These are phyloP conservation scores for Antidorcas marsupialis DNA, from an alignment of 2,113 vertebrate species.

Conservation along the genomic window DNA sequence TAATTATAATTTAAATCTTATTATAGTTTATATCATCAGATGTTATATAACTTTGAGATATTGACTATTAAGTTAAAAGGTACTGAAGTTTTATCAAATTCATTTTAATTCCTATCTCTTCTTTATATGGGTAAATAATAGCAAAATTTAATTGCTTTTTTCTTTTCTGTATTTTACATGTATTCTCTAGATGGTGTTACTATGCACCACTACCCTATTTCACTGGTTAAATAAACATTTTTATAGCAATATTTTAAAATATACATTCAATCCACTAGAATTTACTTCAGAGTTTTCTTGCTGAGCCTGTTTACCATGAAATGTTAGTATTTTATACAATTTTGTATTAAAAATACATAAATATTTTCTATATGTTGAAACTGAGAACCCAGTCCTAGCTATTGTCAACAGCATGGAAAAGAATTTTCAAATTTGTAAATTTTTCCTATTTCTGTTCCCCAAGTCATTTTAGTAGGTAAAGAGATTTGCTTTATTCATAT, in stretches of 20 bases:
- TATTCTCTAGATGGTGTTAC: background rate
- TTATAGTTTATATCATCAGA: conserved; percentile 22
- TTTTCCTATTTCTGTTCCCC: background rate
- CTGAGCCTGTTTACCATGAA: background rate
- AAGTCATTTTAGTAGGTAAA: background rate
- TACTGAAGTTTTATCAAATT: background rate
- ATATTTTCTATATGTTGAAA: background rate
- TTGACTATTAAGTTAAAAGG: background rate
- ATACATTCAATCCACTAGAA: background rate
- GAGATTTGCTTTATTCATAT: background rate
- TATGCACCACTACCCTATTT: background rate
- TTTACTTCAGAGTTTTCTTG: conserved; percentile 17
- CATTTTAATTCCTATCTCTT: background rate
- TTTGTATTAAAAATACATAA: background rate
- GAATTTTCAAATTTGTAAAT: background rate
- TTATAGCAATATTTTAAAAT: conserved; percentile 6
- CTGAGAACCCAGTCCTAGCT: background rate
- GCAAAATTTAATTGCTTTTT: background rate
- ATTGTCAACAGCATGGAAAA: background rate
- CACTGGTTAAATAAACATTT: background rate
- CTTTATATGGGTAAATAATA: background rate
- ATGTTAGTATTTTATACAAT: background rate
- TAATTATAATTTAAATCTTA: conserved; percentile 26
- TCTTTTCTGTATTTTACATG: conserved; percentile 3
- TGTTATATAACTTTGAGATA: conserved; percentile 21